phyloP scores from a whole-genome alignment of 2,113 vertebrate species.

The Callionymus lyra region DNA sequence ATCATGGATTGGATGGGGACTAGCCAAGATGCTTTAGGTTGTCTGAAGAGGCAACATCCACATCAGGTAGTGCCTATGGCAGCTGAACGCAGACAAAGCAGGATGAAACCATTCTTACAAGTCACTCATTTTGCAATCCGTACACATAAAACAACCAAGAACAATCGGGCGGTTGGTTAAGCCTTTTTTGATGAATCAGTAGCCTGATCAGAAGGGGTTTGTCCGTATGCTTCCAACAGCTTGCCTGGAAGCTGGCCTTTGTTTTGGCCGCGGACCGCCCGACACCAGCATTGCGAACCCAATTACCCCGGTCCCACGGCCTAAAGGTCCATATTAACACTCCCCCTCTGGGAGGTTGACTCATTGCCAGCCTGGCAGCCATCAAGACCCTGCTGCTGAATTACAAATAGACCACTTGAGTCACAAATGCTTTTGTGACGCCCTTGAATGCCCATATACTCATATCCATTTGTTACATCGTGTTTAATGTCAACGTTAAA shows the following conservation, averaged over 20 bases:
- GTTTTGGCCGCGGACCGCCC: constrained; percentile 54
- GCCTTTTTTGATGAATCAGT: constrained; percentile 51
- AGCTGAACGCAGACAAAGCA: constrained; percentile 32
- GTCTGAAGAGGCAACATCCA: constrained; percentile 30
- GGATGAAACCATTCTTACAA: constrained; percentile 17
- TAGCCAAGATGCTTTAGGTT: constrained; percentile 42
- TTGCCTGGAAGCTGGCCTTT: constrained; percentile 61
- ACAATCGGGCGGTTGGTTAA: constrained; percentile 56
- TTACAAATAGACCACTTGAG: constrained; percentile 67
- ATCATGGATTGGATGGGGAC: constrained; percentile 34
- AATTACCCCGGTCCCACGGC: constrained; percentile 62
- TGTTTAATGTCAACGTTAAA: constrained; percentile 32
- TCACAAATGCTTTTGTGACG: constrained; percentile 39
- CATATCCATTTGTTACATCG: constrained; percentile 39
- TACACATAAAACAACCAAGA: constrained; percentile 22
- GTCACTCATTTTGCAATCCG: constrained; percentile 41
- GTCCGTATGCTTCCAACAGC: constrained; percentile 50
- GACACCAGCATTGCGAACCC: constrained; percentile 66
- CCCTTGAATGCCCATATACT: constrained; percentile 42
- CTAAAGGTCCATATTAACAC: constrained; percentile 56
- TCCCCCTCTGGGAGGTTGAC: constrained; percentile 46
- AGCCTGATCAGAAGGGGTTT: constrained; percentile 41
- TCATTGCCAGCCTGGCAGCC: constrained; percentile 58
- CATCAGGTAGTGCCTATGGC: no score
- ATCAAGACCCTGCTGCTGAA: constrained; percentile 55